Evolutionary conservation across 2,888 invertebrate genomes (phyloP).

Genomic region (Geophilus truncorum): DNA sequence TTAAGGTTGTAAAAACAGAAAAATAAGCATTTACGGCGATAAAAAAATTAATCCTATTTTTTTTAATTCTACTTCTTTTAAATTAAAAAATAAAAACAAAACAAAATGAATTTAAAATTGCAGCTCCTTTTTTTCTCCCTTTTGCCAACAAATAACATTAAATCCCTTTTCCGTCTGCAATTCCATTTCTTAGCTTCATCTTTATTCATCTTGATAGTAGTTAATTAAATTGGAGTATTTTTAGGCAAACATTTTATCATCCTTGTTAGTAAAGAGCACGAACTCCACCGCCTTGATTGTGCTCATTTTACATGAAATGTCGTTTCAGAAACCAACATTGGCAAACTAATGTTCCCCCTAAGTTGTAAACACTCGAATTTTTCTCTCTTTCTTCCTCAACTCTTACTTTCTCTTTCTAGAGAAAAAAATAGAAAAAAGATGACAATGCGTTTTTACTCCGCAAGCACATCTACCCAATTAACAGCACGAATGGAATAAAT

Average conservation of each 20-base stretch:
- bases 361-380: neutral
- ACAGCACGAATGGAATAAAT: neutral
- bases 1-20: neutral
- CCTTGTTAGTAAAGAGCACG: neutral
- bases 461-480: neutral
- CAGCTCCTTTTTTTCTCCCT: no score
- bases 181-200: neutral
- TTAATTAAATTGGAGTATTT: conserved; percentile 3
- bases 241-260: conserved; percentile 22
- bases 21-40: neutral
- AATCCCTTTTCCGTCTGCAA: neutral
- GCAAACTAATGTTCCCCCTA: conserved; percentile 8
- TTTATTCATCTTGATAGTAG: conserved; percentile 1
- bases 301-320: conserved; percentile 9
- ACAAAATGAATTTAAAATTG: no score
- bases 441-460: neutral
- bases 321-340: conserved; percentile 13
- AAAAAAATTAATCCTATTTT: neutral
- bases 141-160: neutral
- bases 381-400: neutral
- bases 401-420: neutral
- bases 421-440: neutral
- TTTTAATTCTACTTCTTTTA: neutral
- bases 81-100: neutral
- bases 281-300: neutral